phyloP scores from a whole-genome alignment of 1,140 invertebrate species.

The Laupala kohalensis region DNA sequence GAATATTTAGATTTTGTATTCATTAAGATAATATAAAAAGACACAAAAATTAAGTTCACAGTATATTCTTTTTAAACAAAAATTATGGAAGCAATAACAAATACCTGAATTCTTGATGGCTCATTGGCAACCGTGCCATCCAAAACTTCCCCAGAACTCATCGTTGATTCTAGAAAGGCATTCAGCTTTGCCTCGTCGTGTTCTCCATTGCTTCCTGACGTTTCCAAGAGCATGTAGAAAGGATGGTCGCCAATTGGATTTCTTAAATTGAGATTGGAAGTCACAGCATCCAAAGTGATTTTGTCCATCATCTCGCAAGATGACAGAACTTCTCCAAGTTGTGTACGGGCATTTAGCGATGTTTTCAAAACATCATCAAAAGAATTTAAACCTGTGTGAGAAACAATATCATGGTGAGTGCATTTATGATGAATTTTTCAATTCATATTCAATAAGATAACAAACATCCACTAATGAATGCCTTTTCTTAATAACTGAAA shows the following conservation, averaged over 20 bases:
- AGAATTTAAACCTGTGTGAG: constrained; percentile 46
- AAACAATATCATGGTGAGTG: neutral
- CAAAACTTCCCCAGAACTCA: constrained; percentile 52
- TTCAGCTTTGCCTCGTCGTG: constrained; percentile 84
- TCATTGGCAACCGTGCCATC: constrained; percentile 79
- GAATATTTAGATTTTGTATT: no score
- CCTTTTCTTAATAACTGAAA: no score
- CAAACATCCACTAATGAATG: no score
- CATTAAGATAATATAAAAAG: no score
- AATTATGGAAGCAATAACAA: no score
- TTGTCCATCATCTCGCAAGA: constrained; percentile 88
- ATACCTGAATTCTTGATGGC: constrained; percentile 59
- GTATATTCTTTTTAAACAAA: no score
- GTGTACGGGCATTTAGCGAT: constrained; percentile 53
- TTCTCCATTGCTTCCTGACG: constrained; percentile 62
- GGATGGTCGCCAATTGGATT: constrained; percentile 50
- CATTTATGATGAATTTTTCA: no score
- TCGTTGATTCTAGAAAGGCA: constrained; percentile 57
- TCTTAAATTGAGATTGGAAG: constrained; percentile 44
- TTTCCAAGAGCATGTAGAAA: constrained; percentile 88
- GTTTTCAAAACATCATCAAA: constrained; percentile 67
- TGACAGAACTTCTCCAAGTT: constrained; percentile 79
- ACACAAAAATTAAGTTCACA: no score
- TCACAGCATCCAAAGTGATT: constrained; percentile 44
- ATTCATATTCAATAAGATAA: no score